phyloP scores from a whole-genome alignment of 2,797 vertebrate genomes.

The Cuniculus paca region DNA sequence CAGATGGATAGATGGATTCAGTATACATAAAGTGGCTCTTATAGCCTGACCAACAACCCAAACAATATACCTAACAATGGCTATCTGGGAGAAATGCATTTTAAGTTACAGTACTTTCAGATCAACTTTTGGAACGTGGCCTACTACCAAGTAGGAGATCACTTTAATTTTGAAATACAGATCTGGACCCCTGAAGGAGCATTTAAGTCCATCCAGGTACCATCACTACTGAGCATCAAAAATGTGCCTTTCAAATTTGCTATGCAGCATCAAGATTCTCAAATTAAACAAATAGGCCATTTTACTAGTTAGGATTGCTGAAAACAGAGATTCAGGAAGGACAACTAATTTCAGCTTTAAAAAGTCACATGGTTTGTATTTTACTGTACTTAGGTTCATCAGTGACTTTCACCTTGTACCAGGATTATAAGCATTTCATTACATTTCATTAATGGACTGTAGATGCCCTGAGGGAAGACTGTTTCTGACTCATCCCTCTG shows the following conservation, averaged over 20 bases:
- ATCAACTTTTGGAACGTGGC: neutral
- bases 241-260: neutral
- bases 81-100: neutral
- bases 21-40: neutral
- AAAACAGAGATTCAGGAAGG: neutral
- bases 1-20: neutral
- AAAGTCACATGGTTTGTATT: neutral
- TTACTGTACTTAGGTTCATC: neutral
- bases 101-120: neutral
- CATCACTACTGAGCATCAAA: neutral
- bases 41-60: neutral
- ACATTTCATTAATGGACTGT: neutral
- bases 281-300: neutral
- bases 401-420: neutral
- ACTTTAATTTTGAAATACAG: neutral
- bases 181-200: neutral
- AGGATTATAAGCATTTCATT: neutral
- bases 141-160: neutral
- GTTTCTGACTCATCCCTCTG: neutral
- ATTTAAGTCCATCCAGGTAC: neutral
- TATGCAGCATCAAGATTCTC: neutral
- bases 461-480: neutral
- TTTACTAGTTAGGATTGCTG: neutral
- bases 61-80: neutral
- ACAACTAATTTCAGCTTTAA: slow-evolving; percentile 9